Conservation (phyloP, 1,140 invertebrate genomes). For the Drosophila setifemur region DNA sequence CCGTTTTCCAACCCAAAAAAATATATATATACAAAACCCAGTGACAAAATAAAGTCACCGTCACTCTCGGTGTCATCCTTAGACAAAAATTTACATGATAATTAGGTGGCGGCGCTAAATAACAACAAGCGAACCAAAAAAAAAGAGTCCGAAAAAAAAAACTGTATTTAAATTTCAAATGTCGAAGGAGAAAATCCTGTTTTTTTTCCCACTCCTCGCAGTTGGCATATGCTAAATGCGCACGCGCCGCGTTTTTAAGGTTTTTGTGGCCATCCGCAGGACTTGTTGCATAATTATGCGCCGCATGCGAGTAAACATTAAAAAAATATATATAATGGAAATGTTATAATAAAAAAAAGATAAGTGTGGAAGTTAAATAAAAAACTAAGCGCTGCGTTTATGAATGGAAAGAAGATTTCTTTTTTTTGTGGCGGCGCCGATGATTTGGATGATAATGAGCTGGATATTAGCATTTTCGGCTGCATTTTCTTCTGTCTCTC, state of each 20-base stretch:
- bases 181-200: conserved; percentile 65
- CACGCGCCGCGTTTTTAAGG: conserved; percentile 69
- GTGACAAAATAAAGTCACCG: conserved; percentile 38
- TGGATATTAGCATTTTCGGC: conserved; percentile 77
- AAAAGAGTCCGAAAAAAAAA: no score
- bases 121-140: conserved; percentile 2
- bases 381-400: conserved; percentile 71
- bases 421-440: conserved; percentile 34
- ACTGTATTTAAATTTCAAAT: conserved; percentile 76
- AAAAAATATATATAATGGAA: no score
- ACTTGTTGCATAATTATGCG: conserved; percentile 81
- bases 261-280: conserved; percentile 59
- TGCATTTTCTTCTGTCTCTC: conserved; percentile 50
- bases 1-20: conserved; percentile 23
- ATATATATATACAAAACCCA: conserved; percentile 6
- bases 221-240: conserved; percentile 70
- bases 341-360: conserved; percentile 43
- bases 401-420: conserved; percentile 69
- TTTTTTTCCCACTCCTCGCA: conserved; percentile 24
- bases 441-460: conserved; percentile 80
- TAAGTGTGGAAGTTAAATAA: conserved; percentile 14
- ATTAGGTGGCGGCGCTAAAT: conserved; percentile 65
- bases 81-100: conserved; percentile 77
- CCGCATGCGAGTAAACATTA: conserved; percentile 66
- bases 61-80: conserved; percentile 43